Base-by-base conservation (phyloP, 2,888 invertebrate species). In the Euproctis similis region DNA sequence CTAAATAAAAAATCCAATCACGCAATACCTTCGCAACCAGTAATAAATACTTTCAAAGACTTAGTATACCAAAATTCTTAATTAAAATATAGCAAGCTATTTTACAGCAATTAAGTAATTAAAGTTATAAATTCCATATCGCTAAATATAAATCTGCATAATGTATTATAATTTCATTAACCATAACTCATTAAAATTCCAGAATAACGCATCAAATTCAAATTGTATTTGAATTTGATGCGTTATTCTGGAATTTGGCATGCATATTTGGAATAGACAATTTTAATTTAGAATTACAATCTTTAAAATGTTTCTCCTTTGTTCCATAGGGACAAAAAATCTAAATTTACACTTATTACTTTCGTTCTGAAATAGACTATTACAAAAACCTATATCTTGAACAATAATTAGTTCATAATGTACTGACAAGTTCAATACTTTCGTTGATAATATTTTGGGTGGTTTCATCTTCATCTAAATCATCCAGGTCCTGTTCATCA, bases 371-470 rank as follows among this genome's bases (percentile, higher is more conserved):
- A 19, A 8, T 8, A 19, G 1, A 3, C 8, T 8, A 8, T 6
- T 14, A 6, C 5, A 2, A 8, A 19, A 19, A 19, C 7, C 19
- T 19, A 19, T 2, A 21, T 10, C 10, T 21, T 21, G 18, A 8
- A 12, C 8, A n/a, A 12, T 25, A 31, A 36, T 25, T 36, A 43
- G 48, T 62, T 77, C 68, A 82, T 75, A 80, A 73, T 22, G 80
- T 70, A 48, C 77, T 78, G 9, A 80, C 78, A 1, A 81, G 47
- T 36, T 84, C 84, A 11, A 82, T 52, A 50, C 75, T 80, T 38
- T 84, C 84, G 21, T 84, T 84, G 33, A 84, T 78, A 35, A 80
- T 44, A 36, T 84, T 84, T 54, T 84, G 84, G 1, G 70, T 60
- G 24, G 63, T 57, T 44, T 81, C 76, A 17, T 74, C 72, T 26